Conservation (phyloP, 2,113 vertebrate species). For the Coturnix japonica region DNA sequence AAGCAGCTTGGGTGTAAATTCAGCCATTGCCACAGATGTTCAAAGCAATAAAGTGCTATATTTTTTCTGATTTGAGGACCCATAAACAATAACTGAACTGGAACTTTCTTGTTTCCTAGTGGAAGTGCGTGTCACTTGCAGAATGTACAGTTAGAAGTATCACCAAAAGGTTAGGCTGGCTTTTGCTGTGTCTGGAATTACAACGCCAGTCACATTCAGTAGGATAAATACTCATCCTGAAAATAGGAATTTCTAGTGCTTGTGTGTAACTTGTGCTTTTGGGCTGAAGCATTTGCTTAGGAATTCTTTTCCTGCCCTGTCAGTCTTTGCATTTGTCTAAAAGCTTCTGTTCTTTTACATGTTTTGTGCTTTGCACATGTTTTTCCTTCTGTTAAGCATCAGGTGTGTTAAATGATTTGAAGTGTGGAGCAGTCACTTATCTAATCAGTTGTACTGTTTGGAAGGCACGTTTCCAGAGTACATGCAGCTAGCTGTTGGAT, state of each 20-base stretch:
- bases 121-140: constrained; percentile 35
- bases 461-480: constrained; percentile 26
- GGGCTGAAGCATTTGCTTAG: constrained; percentile 41
- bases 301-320: constrained; percentile 48
- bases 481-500: constrained; percentile 50
- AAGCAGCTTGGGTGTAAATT: constrained; percentile 44
- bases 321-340: constrained; percentile 10
- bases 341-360: constrained; percentile 36
- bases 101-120: constrained; percentile 11
- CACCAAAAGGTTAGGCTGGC: constrained; percentile 50
- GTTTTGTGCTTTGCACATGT: constrained; percentile 30
- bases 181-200: constrained; percentile 61
- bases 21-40: constrained; percentile 44
- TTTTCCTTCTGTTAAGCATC: constrained; percentile 71
- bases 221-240: constrained; percentile 33
- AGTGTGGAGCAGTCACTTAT: constrained; percentile 63
- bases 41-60: constrained; percentile 73
- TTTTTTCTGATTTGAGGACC: constrained; percentile 31
- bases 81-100: neutral
- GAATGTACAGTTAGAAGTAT: constrained; percentile 43
- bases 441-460: constrained; percentile 42
- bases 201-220: constrained; percentile 68
- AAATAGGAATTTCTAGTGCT: constrained; percentile 15
- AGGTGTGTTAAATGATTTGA: constrained; percentile 55
- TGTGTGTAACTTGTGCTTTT: constrained; percentile 54